phyloP scores from a whole-genome alignment of 2,113 vertebrate genomes.

The Microtus pennsylvanicus region DNA sequence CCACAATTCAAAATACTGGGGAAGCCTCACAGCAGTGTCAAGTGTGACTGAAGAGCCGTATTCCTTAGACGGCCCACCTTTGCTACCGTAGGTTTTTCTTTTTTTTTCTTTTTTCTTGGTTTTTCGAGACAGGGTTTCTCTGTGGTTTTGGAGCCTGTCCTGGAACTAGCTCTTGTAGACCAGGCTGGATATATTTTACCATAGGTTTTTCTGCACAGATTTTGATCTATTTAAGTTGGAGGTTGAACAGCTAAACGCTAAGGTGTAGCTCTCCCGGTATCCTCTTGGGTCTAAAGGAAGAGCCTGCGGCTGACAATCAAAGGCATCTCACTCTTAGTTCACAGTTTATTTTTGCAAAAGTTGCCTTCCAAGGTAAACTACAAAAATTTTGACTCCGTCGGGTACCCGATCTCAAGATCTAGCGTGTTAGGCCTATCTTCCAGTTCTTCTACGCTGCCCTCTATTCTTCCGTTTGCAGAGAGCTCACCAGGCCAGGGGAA shows the following conservation, averaged over 20 bases:
- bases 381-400: neutral
- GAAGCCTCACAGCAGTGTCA: neutral
- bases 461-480: neutral
- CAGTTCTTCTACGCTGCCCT: neutral
- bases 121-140: too few species aligned
- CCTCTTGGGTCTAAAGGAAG: neutral
- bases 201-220: neutral
- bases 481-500: neutral
- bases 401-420: neutral
- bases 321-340: neutral
- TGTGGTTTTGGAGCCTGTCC: too few species aligned
- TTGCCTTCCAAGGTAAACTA: neutral
- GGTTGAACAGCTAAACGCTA: neutral
- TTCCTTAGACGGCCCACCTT: neutral
- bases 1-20: neutral
- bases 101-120: conserved; percentile 11
- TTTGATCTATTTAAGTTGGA: neutral
- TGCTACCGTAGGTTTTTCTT: neutral
- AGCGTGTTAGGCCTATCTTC: neutral
- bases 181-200: too few species aligned
- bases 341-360: neutral
- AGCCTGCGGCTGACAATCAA: neutral
- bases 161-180: too few species aligned
- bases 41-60: neutral
- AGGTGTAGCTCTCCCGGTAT: neutral